Base-by-base conservation (phyloP, 2,113 vertebrate genomes). In the Lagopus muta region DNA sequence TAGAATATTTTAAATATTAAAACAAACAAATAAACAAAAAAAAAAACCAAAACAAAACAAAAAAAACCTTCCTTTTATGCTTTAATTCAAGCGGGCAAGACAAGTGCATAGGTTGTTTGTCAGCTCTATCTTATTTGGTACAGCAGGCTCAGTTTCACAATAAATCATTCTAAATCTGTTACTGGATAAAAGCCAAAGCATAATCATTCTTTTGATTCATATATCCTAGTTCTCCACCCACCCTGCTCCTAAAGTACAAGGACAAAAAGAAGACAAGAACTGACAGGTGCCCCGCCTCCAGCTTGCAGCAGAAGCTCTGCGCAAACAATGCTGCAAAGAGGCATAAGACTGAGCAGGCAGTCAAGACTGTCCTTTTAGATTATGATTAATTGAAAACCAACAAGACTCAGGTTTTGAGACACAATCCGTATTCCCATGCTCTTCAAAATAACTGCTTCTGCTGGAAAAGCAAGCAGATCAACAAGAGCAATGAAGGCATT, bases 401-500 rank as follows among this genome's bases (percentile, higher is more conserved):
- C 8, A 62, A 30, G 28, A 47, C 8, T 4, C 8, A 48, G 25
- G 13, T 36, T 57, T 64, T 57, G 32, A 43, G 18, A 58, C 9
- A 28, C 21, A 65, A 18, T 28, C 21, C n/a, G 9, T 11, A n/a
- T 21, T 32, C 24, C 34, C 4, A 1, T 36, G 34, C 16, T 50
- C 27, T 72, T 42, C 50, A 12, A 50, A 20, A 28, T n/a, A 42
- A 45, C 14, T 38, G 12, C 12, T 78, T 52, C n/a, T 79, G 32
- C 27, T 50, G 42, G 50, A 77, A 47, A 28, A 83, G 13, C 30
- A 58, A 38, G 25, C 18, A 12, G 32, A 83, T 32, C 30, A 58
- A 18, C 42, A 58, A 32, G 13, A 58, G 18, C 4, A 66, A 14
- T 14, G 17, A 4, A 3, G 10, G 18, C 2, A 0, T 2, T 72